Conservation (phyloP, 2,113 vertebrate genomes). For the Muntiacus reevesi region DNA sequence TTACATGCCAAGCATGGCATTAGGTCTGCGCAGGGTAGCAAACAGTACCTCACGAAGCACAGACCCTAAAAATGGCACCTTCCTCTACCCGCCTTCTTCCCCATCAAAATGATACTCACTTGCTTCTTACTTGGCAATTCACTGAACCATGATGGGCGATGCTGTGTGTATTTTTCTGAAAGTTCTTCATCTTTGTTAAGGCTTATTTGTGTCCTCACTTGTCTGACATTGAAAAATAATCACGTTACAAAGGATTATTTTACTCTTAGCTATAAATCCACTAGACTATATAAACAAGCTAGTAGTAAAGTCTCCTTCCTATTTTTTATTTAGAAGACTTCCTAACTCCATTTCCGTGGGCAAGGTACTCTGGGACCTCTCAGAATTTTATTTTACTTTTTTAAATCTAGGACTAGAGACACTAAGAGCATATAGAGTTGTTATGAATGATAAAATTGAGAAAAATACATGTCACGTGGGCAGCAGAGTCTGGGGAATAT, state of each 20-base stretch:
- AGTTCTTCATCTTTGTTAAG: constrained; percentile 61
- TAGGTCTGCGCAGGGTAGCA: not conserved
- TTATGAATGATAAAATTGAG: not conserved
- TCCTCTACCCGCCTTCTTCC: not conserved
- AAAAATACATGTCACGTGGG: not conserved
- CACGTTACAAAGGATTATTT: not conserved
- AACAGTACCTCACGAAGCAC: accelerated
- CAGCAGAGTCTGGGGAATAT: not conserved
- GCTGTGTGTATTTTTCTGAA: constrained; percentile 49
- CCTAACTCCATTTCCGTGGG: not conserved
- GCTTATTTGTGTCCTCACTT: constrained; percentile 75
- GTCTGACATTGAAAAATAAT: constrained; percentile 72
- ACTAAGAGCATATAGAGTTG: not conserved
- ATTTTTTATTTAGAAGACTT: not conserved
- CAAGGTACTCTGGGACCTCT: not conserved
- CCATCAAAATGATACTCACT: constrained; percentile 61
- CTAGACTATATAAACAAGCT: not conserved
- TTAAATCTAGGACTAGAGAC: not conserved
- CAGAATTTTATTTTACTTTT: not conserved
- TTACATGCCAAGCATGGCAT: not conserved
- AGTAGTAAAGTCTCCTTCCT: not conserved
- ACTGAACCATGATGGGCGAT: not conserved
- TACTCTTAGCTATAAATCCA: not conserved
- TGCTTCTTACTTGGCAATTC: constrained; percentile 30
- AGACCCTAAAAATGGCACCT: not conserved